These are phyloP conservation scores for Cheilosia soror DNA, from an alignment of 2,888 invertebrate genomes.

Conservation along the genomic window DNA sequence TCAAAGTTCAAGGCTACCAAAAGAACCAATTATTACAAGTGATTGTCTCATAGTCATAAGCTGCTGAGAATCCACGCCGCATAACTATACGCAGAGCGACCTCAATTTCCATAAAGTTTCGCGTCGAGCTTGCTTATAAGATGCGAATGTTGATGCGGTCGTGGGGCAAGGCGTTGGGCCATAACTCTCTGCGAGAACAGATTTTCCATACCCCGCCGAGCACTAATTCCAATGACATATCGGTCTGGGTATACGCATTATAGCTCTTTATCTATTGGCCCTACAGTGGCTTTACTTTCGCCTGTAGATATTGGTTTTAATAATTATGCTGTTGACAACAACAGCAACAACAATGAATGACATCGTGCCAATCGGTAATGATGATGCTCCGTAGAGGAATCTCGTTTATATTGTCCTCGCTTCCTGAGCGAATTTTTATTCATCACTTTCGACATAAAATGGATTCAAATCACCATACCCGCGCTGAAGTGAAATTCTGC, in stretches of 20 bases:
- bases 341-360: constrained; percentile 1
- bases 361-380: constrained; percentile 5
- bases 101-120: constrained; percentile 50
- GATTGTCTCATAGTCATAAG: constrained; percentile 42
- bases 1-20: constrained; percentile 53
- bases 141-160: background rate
- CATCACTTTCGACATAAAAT: constrained; percentile 49
- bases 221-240: constrained; percentile 52
- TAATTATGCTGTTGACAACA: constrained; percentile 33
- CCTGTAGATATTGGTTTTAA: constrained; percentile 17
- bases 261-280: background rate
- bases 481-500: background rate
- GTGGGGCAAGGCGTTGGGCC: constrained; percentile 10
- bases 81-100: constrained; percentile 1
- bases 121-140: constrained; percentile 1
- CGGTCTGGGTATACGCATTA: constrained; percentile 10
- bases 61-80: background rate
- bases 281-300: constrained; percentile 26
- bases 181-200: constrained; percentile 50
- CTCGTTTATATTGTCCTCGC: constrained; percentile 36
- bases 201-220: constrained; percentile 61
- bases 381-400: constrained; percentile 45
- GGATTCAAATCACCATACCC: background rate
- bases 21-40: constrained; percentile 34
- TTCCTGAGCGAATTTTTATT: constrained; percentile 50